phyloP scores from a whole-genome alignment of 2,888 invertebrate genomes.

The Synergus laeviventris region DNA sequence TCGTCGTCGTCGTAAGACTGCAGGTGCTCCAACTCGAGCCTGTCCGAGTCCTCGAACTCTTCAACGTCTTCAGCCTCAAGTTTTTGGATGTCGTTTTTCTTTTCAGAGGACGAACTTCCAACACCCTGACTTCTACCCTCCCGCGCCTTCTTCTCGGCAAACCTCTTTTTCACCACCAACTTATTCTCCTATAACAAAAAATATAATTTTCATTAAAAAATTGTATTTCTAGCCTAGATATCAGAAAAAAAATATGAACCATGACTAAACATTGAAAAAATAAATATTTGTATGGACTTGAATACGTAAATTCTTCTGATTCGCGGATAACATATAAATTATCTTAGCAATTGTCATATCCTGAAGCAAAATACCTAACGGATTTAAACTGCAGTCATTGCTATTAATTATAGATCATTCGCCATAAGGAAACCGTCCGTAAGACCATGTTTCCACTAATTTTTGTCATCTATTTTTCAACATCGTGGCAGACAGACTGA shows the following conservation, averaged over 20 bases:
- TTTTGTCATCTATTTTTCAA: not conserved
- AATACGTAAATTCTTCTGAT: not conserved
- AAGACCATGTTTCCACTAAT: not conserved
- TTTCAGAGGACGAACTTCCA: slow-evolving; percentile 59
- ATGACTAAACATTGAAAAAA: not conserved
- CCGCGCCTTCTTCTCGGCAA: slow-evolving; percentile 49
- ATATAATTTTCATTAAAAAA: not conserved
- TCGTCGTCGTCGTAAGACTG: slow-evolving; percentile 54
- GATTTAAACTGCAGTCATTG: not conserved
- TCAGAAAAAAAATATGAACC: not conserved
- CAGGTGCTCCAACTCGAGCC: slow-evolving; percentile 58
- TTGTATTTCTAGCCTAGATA: not conserved
- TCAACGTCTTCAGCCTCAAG: slow-evolving; percentile 61
- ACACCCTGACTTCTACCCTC: slow-evolving; percentile 55
- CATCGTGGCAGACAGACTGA: not conserved
- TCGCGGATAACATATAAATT: not conserved
- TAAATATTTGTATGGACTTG: not conserved
- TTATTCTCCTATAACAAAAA: slow-evolving; percentile 54
- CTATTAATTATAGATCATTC: slow-evolving; percentile 2
- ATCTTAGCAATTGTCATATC: not conserved
- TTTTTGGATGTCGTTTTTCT: slow-evolving; percentile 59
- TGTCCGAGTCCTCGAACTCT: slow-evolving; percentile 59
- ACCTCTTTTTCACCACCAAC: slow-evolving; percentile 50
- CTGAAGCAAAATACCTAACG: not conserved
- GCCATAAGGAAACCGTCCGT: not conserved